Base-by-base conservation (phyloP, 2,888 invertebrate species). In the Schrankia costaestrigalis region DNA sequence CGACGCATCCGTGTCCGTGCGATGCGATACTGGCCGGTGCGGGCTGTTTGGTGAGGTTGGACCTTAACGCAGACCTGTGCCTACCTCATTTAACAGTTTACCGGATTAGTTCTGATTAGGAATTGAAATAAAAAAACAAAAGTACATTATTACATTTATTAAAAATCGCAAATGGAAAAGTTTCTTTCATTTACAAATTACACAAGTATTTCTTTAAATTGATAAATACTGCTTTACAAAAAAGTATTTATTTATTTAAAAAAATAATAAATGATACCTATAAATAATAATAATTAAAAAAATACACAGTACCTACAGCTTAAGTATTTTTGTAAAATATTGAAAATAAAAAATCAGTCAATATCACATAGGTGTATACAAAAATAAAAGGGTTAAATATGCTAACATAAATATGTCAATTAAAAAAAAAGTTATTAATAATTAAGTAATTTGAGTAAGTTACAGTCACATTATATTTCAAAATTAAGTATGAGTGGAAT, bases 331-430 rank as follows among this genome's bases (percentile, higher is more conserved):
- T 49, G 18, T 31, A 41, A 22, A 46, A 41, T 36, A 35, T 45
- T 50, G 35, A 35, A 27, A 26, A 39, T 39, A 48, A 53, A 58
- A 63, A 61, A 56, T 70, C 72, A 69, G 73, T 65, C 63, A 13
- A 50, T 67, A 64, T 67, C 64, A 66, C 64, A 63, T 52, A 55
- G 15, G 26, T 31, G 26, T 31, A 38, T 37, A 44, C 31, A 27
- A 53, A 50, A 26, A 35, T 53, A 53, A 25, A 1, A 19, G 21
- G 18, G 32, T 35, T 53, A 54, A 54, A 52, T 46, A 53, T 35
- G 43, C 31, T 47, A 42, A 32, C 29, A 32, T 35, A 35, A 11
- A 32, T 5, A 26, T 6, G 2, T 11, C 9, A 15, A 17, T 27
- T 18, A 18, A 13, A 27, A n/a, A 27, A 18, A 18, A 11, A 27